Evolutionary conservation across 1,140 invertebrate genomes (phyloP).

Genomic region (Branchinecta lindahli): DNA sequence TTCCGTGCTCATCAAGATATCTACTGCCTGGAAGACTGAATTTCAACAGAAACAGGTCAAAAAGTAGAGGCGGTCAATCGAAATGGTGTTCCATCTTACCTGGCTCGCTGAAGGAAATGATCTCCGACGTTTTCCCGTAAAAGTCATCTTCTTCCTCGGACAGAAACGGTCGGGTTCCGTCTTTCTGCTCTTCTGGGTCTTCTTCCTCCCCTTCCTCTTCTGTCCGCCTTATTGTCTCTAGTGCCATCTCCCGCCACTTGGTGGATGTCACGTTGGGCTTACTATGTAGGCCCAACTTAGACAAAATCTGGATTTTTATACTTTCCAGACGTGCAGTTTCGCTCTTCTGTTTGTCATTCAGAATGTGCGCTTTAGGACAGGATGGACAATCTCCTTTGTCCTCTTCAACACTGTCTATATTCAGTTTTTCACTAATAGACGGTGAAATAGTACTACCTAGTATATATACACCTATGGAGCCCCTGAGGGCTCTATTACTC

Average conservation of each 20-base stretch:
- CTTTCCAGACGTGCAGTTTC: conserved; percentile 50
- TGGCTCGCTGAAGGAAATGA: conserved; percentile 62
- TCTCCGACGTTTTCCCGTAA: conserved; percentile 58
- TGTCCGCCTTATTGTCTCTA: conserved; percentile 49
- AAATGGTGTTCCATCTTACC: conserved; percentile 35
- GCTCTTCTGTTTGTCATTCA: conserved; percentile 20
- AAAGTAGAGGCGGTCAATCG: no score
- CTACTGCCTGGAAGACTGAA: no score
- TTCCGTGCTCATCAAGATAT: no score
- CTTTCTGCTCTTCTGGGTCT: conserved; percentile 13
- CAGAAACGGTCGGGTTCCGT: conserved; percentile 25
- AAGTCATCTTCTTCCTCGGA: conserved; percentile 47
- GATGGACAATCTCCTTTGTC: neutral
- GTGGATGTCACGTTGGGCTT: conserved; percentile 52
- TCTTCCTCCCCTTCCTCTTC: conserved; percentile 30
- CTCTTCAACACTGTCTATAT: neutral
- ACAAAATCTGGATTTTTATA: conserved; percentile 57
- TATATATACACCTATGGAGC: conserved; percentile 10
- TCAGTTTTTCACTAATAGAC: neutral
- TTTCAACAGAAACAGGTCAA: no score
- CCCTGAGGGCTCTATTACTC: neutral
- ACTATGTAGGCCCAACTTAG: conserved; percentile 47
- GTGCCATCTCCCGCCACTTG: conserved; percentile 41
- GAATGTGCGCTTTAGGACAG: neutral
- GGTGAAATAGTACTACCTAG: neutral